Conservation (phyloP, 2,888 invertebrate species). For the Nasonovia ribisnigri region DNA sequence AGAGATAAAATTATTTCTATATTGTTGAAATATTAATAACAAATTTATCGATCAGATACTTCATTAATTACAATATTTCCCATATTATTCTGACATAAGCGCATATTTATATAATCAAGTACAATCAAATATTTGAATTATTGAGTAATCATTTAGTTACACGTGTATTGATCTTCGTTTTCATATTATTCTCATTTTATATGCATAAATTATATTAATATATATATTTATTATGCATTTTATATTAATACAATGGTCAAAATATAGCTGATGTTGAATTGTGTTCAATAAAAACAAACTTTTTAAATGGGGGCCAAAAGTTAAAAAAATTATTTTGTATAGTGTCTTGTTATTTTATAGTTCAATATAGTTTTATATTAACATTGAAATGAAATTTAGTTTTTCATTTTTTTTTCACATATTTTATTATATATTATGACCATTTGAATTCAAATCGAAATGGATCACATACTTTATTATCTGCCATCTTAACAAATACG, state of each 20-base stretch:
- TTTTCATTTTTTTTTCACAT: neutral
- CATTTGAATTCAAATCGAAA: neutral
- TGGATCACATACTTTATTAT: neutral
- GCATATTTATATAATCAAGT: neutral
- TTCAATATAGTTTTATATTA: constrained; percentile 14
- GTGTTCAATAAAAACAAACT: neutral
- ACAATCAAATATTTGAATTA: too few species aligned
- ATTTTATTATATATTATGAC: neutral
- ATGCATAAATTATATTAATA: neutral
- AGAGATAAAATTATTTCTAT: neutral
- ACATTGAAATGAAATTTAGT: neutral
- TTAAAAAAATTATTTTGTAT: constrained; percentile 2
- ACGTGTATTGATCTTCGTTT: neutral
- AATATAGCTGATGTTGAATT: neutral
- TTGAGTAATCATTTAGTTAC: too few species aligned
- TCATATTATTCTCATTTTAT: neutral
- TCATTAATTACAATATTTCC: neutral
- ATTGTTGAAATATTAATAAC: neutral
- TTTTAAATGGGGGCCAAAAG: neutral
- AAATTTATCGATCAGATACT: neutral
- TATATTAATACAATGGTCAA: neutral
- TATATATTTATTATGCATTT: too few species aligned
- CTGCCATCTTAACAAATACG: neutral
- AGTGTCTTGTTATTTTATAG: constrained; percentile 29
- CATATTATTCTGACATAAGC: neutral